Base-by-base conservation (phyloP, 2,797 vertebrate species). In the Eidolon dupreanum region DNA sequence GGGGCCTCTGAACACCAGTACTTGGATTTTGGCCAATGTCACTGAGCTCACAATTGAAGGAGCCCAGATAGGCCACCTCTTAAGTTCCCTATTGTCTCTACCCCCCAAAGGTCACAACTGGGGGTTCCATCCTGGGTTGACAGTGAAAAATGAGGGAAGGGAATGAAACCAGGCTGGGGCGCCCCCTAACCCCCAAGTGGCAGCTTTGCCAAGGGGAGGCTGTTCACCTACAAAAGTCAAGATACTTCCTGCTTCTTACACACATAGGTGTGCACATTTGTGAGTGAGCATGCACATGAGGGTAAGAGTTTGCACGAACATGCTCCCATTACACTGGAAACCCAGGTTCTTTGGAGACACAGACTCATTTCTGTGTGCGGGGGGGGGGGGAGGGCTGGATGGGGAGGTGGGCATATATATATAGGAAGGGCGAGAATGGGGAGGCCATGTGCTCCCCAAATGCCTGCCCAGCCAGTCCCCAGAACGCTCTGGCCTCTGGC, bases 361-460 rank as follows among this genome's bases (percentile, higher is more conserved):
- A 28, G 65, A 17, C 17, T 46, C 24, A 10, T 31, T 31, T 87
- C 41, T 83, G 17, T 5, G 20, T 74, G n/a, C 12, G 43, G 0
- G 43, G 43, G 43, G 43, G 41, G 6, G 41, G 0, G 41, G 41
- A n/a, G n/a, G 46, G 46, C 33, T 33, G 33, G 33, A 92, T 4
- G 19, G 31, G 28, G 31, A 92, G 0, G 36, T 28, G 5, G 61
- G 22, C 38, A 77, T 82, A 87, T 6, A 61, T 19, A 66, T 6
- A 61, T 19, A 66, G 11, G 10, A 36, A 24, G 94, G 26, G 36
- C 20, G 59, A 6, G 19, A 9, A 46, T 13, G 11, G 51, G 46
- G 94, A 90, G 24, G 36, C 65, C 79, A 26, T 57, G 15, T 57
- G 75, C 86, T 70, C 33, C 90, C 88, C 95, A 65, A 46, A 77